Conservation (phyloP, 1,140 invertebrate species). For the Dolichoris vasculosae region DNA sequence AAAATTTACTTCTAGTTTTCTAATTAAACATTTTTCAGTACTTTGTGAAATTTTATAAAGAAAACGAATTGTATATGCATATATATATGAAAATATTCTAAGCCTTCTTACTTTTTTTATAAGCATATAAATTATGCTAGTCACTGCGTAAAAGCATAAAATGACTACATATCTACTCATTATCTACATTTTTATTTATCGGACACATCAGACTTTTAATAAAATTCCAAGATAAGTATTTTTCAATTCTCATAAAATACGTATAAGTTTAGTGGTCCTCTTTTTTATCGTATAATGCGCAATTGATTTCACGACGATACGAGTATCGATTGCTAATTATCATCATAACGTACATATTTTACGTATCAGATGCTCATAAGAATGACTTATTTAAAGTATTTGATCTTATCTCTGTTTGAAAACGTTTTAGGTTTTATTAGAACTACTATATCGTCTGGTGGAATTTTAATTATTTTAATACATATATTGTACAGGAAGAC, state of each 20-base stretch:
- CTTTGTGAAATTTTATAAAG: no score
- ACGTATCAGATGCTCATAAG: background rate
- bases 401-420: background rate
- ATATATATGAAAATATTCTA: no score
- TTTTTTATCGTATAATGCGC: background rate
- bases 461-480: background rate
- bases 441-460: background rate
- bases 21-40: no score
- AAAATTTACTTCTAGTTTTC: no score
- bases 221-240: conserved; percentile 1
- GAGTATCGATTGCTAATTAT: background rate
- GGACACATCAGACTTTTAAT: background rate
- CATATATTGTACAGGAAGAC: no score
- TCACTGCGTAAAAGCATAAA: background rate
- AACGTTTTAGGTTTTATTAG: background rate
- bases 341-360: background rate
- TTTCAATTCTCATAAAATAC: background rate
- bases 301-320: background rate
- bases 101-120: background rate
- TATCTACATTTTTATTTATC: conserved; percentile 37
- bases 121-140: background rate
- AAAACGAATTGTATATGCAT: no score
- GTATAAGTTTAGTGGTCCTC: background rate
- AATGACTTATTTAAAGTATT: background rate
- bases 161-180: background rate